Conservation (phyloP, 2,888 invertebrate genomes). For the Aphelenchoides bicaudatus region DNA sequence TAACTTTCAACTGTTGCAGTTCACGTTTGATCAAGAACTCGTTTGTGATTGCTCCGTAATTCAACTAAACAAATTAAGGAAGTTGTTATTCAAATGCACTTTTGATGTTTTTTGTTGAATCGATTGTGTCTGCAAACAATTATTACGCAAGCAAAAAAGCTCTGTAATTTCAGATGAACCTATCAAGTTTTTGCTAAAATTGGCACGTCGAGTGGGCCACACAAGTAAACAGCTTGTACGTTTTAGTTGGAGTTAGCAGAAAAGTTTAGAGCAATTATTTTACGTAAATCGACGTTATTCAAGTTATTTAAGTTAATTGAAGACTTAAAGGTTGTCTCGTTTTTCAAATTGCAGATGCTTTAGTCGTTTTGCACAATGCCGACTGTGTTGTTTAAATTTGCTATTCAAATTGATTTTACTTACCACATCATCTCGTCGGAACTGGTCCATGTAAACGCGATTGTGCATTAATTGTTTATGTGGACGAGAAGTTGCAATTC, state of each 20-base stretch:
- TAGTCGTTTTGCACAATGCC: too few species aligned
- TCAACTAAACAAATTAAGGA: conserved; percentile 45
- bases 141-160: not conserved
- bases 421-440: conserved; percentile 60
- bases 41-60: conserved; percentile 58
- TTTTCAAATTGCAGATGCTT: too few species aligned
- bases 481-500: conserved; percentile 82
- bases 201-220: too few species aligned
- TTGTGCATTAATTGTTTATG: conserved; percentile 70
- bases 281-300: too few species aligned
- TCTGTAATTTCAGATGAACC: not conserved
- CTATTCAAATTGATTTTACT: conserved; percentile 27
- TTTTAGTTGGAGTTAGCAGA: too few species aligned
- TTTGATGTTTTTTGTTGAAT: not conserved
- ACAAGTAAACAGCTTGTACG: too few species aligned
- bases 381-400: too few species aligned
- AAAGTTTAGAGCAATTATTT: too few species aligned
- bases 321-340: too few species aligned
- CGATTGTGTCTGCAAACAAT: not conserved
- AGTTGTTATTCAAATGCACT: not conserved
- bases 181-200: too few species aligned
- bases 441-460: conserved; percentile 56
- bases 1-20: conserved; percentile 40
- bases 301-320: too few species aligned
- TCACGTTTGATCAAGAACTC: conserved; percentile 54